Base-by-base conservation (phyloP, 2,888 invertebrate species). In the Platynereis dumerilii region DNA sequence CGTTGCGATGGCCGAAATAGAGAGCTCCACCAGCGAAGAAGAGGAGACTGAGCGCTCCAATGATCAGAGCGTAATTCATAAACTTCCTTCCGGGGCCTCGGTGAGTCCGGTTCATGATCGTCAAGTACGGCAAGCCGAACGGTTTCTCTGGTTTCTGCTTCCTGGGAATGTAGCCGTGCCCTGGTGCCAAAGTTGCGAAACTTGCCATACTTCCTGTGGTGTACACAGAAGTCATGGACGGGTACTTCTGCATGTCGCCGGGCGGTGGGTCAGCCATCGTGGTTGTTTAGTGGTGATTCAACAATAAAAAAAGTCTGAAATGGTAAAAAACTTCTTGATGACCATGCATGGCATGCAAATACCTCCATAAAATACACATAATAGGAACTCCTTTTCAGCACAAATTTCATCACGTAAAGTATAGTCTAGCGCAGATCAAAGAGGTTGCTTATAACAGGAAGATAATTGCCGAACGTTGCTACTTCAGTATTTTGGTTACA, bases 31-130 rank as follows among this genome's bases (percentile, higher is more conserved):
- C 63, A 12, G 58, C 42, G 58, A 69, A 66, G 44, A 66, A 70
- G 57, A 70, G 39, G n/a, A 71, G 57, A 42, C 66, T 62, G 22
- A 55, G 27, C 29, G 55, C 44, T 28, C 52, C 26, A 52, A 59
- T 60, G 5, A 57, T 63, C 53, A 66, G 34, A 24, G 71, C 69
- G 58, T 71, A 71, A 15, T 60, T 54, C 22, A 68, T n/a, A 58
- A 66, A 68, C 55, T 66, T 68, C 57, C 53, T 34, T 42, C 70
- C 71, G 1, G 71, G 70, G 7, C 71, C 71, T 12, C 68, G 44
- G 63, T 68, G 68, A 17, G 70, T 70, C 42, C 71, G 39, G 68
- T 71, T 71, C 66, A 71, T 64, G 12, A 70, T 56, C 24, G 64
- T 56, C 7, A 62, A 28, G 64, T 65, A 70, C 22, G 60, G 61